A percentile compares a stretch with the other conserved stretches of the same genome.
phyloP scores from a whole-genome alignment of 2,797 vertebrate species.

The Mormyrops boulengeri region DNA sequence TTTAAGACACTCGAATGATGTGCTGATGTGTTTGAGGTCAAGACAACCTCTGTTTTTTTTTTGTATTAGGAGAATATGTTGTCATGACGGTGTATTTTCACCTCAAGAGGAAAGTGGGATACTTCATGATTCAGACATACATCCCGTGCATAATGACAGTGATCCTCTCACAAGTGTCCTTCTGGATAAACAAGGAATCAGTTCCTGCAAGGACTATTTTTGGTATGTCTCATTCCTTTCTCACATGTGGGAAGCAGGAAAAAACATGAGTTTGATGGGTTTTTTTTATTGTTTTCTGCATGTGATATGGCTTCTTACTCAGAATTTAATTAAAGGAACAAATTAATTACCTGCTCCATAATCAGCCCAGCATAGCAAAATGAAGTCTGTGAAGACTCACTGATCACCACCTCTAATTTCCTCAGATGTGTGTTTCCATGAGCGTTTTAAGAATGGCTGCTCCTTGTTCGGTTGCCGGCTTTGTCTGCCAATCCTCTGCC shows the following conservation, averaged over 20 bases:
- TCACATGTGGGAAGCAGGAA: constrained; percentile 28
- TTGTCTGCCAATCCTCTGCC: neutral
- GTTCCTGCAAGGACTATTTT: constrained; percentile 96
- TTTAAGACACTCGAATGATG: neutral
- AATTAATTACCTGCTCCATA: neutral
- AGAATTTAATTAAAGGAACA: neutral
- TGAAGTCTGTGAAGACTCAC: neutral
- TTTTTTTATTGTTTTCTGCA: neutral
- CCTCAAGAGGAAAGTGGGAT: constrained; percentile 96
- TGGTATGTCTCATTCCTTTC: constrained; percentile 66
- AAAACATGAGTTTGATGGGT: neutral
- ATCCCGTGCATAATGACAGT: constrained; percentile 99
- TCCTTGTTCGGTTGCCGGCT: neutral
- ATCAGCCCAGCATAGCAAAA: neutral
- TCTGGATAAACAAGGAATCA: constrained; percentile 99
- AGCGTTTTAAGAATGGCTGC: neutral
- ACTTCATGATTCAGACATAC: constrained; percentile 99
- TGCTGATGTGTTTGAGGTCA: neutral
- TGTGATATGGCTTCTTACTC: neutral
- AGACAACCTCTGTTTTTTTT: neutral
- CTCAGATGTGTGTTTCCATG: neutral
- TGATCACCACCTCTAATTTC: neutral
- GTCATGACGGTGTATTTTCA: constrained; percentile 98
- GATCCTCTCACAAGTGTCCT: constrained; percentile 98
- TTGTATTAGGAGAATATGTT: constrained; percentile 83